phyloP scores from a whole-genome alignment of 2,113 vertebrate species.

The Nansenia antarctica region DNA sequence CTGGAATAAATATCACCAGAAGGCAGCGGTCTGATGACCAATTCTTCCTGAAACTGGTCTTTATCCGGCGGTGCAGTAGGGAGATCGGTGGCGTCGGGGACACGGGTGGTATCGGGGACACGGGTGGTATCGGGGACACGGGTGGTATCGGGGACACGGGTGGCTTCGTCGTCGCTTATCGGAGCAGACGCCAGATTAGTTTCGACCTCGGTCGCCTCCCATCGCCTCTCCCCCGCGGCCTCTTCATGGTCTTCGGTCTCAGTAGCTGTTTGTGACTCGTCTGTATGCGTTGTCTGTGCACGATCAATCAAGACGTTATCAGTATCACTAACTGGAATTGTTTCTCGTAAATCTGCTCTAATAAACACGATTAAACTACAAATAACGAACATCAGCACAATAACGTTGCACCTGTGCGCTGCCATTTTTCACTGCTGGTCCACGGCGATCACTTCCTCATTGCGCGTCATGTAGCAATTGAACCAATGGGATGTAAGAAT shows the following conservation, averaged over 20 bases:
- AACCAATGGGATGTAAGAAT: slow-evolving; percentile 51
- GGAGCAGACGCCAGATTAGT: slow-evolving; percentile 6
- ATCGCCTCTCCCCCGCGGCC: slow-evolving; percentile 35
- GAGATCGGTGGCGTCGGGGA: neutral
- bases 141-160: neutral
- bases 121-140: neutral
- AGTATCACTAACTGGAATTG: neutral
- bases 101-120: slow-evolving; percentile 6
- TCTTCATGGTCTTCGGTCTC: neutral
- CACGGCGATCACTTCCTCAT: slow-evolving; percentile 54
- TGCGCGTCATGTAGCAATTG: slow-evolving; percentile 18
- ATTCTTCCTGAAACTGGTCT: slow-evolving; percentile 83
- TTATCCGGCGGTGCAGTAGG: slow-evolving; percentile 41
- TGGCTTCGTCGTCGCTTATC: neutral
- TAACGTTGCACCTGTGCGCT: slow-evolving; percentile 23
- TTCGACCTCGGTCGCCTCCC: slow-evolving; percentile 53
- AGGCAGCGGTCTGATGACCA: slow-evolving; percentile 87
- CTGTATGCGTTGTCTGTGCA: neutral
- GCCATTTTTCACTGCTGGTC: slow-evolving; percentile 62
- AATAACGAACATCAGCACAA: slow-evolving; percentile 31
- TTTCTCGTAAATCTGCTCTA: slow-evolving; percentile 15
- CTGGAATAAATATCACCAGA: slow-evolving; percentile 90
- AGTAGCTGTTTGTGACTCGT: neutral
- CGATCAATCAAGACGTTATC: neutral
- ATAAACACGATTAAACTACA: slow-evolving; percentile 11